phyloP scores from a whole-genome alignment of 2,888 invertebrate species.

The Agapetus fuscipes region DNA sequence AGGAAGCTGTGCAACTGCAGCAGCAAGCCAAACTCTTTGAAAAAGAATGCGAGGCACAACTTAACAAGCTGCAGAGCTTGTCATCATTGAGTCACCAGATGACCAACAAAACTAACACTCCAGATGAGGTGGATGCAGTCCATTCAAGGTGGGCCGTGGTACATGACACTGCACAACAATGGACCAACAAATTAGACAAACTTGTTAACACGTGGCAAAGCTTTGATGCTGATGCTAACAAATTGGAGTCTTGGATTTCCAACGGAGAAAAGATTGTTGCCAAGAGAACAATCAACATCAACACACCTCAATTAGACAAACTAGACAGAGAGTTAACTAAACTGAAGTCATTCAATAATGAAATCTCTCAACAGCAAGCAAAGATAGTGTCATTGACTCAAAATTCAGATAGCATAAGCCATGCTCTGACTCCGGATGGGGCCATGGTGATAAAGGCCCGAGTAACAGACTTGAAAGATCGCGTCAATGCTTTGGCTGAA shows the following conservation, averaged over 20 bases:
- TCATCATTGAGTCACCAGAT: slow-evolving; percentile 66
- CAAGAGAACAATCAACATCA: slow-evolving; percentile 49
- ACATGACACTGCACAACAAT: slow-evolving; percentile 69
- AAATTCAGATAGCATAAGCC: slow-evolving; percentile 67
- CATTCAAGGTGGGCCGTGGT: slow-evolving; percentile 78
- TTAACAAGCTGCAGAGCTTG: slow-evolving; percentile 64
- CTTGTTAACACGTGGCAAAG: slow-evolving; percentile 72
- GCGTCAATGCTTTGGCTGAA: slow-evolving; percentile 67
- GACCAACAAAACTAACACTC: slow-evolving; percentile 63
- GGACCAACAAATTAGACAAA: slow-evolving; percentile 68
- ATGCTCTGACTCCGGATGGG: slow-evolving; percentile 70
- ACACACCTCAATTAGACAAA: slow-evolving; percentile 63
- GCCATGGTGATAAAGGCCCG: slow-evolving; percentile 60
- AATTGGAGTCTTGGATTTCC: slow-evolving; percentile 69
- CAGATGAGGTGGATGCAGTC: slow-evolving; percentile 76
- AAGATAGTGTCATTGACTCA: slow-evolving; percentile 72
- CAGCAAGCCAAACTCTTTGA: slow-evolving; percentile 62
- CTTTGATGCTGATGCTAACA: slow-evolving; percentile 67
- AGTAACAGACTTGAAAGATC: slow-evolving; percentile 62
- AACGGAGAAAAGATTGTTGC: slow-evolving; percentile 54
- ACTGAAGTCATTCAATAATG: slow-evolving; percentile 72
- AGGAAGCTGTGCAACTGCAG: slow-evolving; percentile 74
- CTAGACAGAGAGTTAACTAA: slow-evolving; percentile 67
- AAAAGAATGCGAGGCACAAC: slow-evolving; percentile 66
- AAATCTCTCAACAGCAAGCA: slow-evolving; percentile 77